phyloP scores from a whole-genome alignment of 2,888 invertebrate genomes.

The Baccha elongata region DNA sequence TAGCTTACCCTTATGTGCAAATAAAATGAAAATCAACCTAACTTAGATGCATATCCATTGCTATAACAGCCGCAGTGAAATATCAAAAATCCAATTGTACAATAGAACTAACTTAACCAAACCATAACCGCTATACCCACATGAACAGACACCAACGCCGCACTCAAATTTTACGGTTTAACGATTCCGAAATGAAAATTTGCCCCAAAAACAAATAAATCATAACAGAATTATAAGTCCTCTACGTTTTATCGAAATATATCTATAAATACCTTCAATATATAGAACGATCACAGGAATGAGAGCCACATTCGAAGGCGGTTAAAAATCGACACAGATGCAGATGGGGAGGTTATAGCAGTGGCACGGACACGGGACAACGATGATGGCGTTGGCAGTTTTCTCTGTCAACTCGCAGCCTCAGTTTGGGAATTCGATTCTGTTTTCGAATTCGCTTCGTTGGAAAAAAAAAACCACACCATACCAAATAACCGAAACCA shows the following conservation, averaged over 20 bases:
- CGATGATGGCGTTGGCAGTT: not conserved
- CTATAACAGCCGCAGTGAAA: conserved; percentile 31
- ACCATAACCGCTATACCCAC: conserved; percentile 43
- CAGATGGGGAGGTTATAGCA: conserved; percentile 19
- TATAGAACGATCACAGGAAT: not conserved
- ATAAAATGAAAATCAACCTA: conserved; percentile 18
- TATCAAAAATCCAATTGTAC: conserved; percentile 65
- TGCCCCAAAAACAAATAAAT: conserved; percentile 64
- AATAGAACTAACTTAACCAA: conserved; percentile 38
- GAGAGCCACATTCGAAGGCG: too few relatives aligned
- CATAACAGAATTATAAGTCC: conserved; percentile 66
- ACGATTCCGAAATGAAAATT: conserved; percentile 62
- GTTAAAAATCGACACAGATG: conserved; percentile 14
- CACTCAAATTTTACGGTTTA: conserved; percentile 61
- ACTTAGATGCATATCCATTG: not conserved
- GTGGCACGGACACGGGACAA: not conserved
- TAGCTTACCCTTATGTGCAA: not conserved
- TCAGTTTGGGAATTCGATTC: conserved; percentile 50
- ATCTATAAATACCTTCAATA: not conserved
- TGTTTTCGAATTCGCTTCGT: conserved; percentile 56
- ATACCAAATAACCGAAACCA: conserved; percentile 22
- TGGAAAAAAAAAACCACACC: conserved; percentile 36
- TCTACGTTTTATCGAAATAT: conserved; percentile 14
- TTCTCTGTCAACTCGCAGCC: conserved; percentile 29
- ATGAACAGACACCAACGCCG: conserved; percentile 16